These are phyloP conservation scores for Mustela lutreola DNA, from an alignment of 2,113 vertebrate species.

Conservation along the genomic window DNA sequence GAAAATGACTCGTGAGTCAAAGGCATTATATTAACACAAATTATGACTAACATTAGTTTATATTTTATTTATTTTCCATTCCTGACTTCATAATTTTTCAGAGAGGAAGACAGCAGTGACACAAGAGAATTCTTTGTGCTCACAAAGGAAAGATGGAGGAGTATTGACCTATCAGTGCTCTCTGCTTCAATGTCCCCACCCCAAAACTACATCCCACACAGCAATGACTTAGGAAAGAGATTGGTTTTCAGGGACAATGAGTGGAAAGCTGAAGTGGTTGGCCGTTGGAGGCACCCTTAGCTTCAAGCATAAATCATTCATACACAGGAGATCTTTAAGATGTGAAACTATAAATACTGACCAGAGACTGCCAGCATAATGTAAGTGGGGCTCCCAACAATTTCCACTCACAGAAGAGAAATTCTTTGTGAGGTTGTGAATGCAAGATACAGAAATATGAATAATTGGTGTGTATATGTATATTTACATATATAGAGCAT, in stretches of 20 bases:
- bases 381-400: not conserved
- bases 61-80: not conserved
- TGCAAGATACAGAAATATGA: not conserved
- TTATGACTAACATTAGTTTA: too few species aligned
- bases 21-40: not conserved
- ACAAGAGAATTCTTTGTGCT: not conserved
- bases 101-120: not conserved
- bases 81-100: not conserved
- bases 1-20: not conserved
- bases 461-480: not conserved
- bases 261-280: not conserved
- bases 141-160: not conserved
- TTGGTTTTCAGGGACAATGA: not conserved
- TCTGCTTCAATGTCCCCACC: not conserved
- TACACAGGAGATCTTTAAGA: not conserved
- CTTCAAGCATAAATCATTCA: not conserved
- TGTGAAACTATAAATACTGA: not conserved
- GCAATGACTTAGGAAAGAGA: not conserved
- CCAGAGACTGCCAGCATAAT: constrained; percentile 8
- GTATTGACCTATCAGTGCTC: rapidly evolving
- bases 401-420: constrained; percentile 6
- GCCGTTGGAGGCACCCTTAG: not conserved
- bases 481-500: not conserved
- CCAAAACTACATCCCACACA: rapidly evolving
- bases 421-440: not conserved